Base-by-base conservation (phyloP, 2,113 vertebrate species). In the Brienomyrus brachyistius region DNA sequence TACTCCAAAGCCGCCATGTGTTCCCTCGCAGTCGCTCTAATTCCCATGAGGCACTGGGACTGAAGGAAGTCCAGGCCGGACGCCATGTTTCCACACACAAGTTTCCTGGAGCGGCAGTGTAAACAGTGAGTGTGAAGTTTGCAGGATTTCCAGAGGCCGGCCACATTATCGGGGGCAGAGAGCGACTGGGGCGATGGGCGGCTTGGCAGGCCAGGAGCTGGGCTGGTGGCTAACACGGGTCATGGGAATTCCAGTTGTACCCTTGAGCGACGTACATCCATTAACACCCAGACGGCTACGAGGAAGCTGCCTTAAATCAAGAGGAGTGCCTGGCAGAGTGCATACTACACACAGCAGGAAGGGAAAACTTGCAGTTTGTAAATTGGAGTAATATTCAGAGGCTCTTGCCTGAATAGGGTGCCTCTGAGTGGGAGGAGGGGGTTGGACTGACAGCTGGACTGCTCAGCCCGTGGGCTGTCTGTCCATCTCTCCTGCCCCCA, bases 41-140 rank as follows among this genome's bases (percentile, higher is more conserved):
- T 87, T 87, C 85, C 85, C 85, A 87, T 23, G 85, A 87, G 85
- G 50, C 85, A 51, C 31, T 19, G 48, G 51, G 85, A 40, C 85
- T 40, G 85, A 87, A 31, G 51, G 85, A 87, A 56, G 85, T 54
- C 27, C 50, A 54, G 85, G 23, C 85, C 6, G 27, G 50, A 35
- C 48, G 23, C 85, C 50, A 54, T 40, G 51, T 87, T 56, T 87
- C 48, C 31, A 15, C 51, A 31, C 85, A 2, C 45, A 51, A 54
- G 48, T 87, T 15, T 87, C 27, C 51, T 54, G 6, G 31, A 87
- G 85, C n/a, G 85, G 51, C 27, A 8, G 51, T 5, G 13, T 87
- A 87, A 87, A 87, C 85, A 86, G 48, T 35, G 50, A 35, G 27
- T 50, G 50, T 52, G 50, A 52, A 35, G 23, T 87, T 87, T 27